phyloP scores from a whole-genome alignment of 2,888 invertebrate genomes.

The Erebia palarica region DNA sequence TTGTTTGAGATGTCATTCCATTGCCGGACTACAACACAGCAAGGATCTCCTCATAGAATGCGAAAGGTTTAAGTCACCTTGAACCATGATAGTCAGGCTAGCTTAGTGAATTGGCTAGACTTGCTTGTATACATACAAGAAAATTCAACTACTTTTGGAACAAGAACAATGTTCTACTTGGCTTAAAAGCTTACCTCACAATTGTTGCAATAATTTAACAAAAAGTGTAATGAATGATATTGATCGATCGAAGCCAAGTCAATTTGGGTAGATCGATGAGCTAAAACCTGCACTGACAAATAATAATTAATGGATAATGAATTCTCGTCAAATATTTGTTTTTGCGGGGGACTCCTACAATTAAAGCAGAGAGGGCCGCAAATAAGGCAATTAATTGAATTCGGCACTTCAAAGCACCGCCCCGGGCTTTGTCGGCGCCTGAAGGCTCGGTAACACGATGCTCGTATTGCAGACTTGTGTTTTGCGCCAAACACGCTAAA shows the following conservation, averaged over 20 bases:
- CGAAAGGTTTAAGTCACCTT: no score
- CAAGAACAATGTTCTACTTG: no score
- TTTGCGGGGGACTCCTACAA: constrained; percentile 72
- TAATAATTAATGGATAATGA: constrained; percentile 80
- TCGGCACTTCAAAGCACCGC: constrained; percentile 77
- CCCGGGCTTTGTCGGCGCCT: constrained; percentile 74
- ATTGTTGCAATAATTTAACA: neutral
- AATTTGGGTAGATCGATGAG: constrained; percentile 31
- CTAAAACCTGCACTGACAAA: constrained; percentile 66
- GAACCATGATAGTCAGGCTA: no score
- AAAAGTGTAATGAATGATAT: neutral
- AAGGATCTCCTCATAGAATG: no score
- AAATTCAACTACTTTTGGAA: no score
- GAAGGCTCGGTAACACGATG: constrained; percentile 65
- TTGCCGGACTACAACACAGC: no score
- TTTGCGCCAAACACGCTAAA: constrained; percentile 50
- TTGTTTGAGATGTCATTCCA: no score
- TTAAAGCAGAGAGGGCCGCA: constrained; percentile 65
- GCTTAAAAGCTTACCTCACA: no score
- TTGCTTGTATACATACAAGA: no score
- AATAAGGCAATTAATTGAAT: constrained; percentile 82
- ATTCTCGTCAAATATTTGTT: constrained; percentile 78
- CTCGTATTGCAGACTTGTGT: constrained; percentile 58
- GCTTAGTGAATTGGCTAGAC: no score
- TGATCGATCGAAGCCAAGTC: constrained; percentile 13